Evolutionary conservation across 1,140 invertebrate species (phyloP).

Genomic region (Drosophila rufa): DNA sequence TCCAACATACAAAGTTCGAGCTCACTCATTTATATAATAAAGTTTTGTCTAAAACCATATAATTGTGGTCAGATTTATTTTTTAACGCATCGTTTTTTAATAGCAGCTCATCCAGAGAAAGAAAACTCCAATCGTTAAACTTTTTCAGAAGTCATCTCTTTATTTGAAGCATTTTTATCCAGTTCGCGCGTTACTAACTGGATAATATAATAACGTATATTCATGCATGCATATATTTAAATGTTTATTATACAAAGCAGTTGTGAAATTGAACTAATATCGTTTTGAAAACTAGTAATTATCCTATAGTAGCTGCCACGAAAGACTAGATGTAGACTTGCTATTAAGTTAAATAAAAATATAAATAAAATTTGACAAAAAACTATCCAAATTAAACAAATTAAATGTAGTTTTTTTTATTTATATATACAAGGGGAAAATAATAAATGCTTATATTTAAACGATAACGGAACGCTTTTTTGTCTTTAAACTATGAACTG

Average conservation of each 20-base stretch:
- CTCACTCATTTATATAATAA: conserved; percentile 3
- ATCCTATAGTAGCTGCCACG: not conserved
- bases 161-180: conserved; percentile 8
- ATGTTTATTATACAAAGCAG: conserved; percentile 3
- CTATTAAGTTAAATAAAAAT: not conserved
- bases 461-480: not conserved
- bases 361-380: not conserved
- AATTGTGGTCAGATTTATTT: too few relatives aligned
- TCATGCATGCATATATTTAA: not conserved
- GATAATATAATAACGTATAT: not conserved
- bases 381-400: not conserved
- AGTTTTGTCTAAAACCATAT: not conserved
- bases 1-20: not conserved
- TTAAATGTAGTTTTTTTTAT: not conserved
- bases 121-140: not conserved
- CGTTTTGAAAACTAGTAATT: conserved; percentile 1
- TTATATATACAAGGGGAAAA: conserved; percentile 4
- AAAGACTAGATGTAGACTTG: not conserved
- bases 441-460: not conserved
- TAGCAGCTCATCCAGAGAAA: not conserved
- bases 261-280: not conserved
- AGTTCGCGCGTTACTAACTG: not conserved
- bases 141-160: conserved; percentile 20
- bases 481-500: not conserved
- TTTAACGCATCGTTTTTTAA: not conserved